A percentile compares a stretch with the other conserved stretches of the same genome.
phyloP scores from a whole-genome alignment of 2,888 invertebrate species.

The Tetragnatha montana region DNA sequence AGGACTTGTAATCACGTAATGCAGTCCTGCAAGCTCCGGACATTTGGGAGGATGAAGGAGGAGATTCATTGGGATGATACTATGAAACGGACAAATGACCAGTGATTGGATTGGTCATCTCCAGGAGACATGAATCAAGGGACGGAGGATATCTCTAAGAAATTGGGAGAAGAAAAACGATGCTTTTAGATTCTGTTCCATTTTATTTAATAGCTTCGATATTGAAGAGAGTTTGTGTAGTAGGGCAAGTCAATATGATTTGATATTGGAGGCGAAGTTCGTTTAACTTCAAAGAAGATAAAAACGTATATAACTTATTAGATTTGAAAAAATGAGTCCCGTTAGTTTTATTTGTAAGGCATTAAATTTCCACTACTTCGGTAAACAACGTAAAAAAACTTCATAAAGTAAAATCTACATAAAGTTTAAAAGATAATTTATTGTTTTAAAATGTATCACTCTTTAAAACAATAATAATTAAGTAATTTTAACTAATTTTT shows the following conservation, averaged over 20 bases:
- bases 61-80: background rate
- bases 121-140: slow-evolving; percentile 18
- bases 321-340: background rate
- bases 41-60: slow-evolving; percentile 5
- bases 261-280: background rate
- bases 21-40: slow-evolving; percentile 9
- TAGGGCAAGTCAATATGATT: background rate
- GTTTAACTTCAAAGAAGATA: background rate
- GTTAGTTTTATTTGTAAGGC: no score
- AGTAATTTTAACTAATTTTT: no score
- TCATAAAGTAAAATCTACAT: no score
- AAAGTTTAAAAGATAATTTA: no score
- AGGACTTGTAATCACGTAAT: slow-evolving; percentile 30
- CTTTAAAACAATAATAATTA: no score
- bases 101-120: slow-evolving; percentile 54
- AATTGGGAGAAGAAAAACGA: slow-evolving; percentile 22
- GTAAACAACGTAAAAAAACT: no score
- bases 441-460: no score
- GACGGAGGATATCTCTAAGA: slow-evolving; percentile 26
- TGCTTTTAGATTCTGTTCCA: slow-evolving; percentile 1
- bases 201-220: slow-evolving; percentile 35
- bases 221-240: background rate
- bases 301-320: background rate
- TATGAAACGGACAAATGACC: slow-evolving; percentile 44
- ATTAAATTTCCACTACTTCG: no score